These are phyloP conservation scores for Sinopyrophorus schimmeli DNA, from an alignment of 2,888 invertebrate species.

Conservation along the genomic window DNA sequence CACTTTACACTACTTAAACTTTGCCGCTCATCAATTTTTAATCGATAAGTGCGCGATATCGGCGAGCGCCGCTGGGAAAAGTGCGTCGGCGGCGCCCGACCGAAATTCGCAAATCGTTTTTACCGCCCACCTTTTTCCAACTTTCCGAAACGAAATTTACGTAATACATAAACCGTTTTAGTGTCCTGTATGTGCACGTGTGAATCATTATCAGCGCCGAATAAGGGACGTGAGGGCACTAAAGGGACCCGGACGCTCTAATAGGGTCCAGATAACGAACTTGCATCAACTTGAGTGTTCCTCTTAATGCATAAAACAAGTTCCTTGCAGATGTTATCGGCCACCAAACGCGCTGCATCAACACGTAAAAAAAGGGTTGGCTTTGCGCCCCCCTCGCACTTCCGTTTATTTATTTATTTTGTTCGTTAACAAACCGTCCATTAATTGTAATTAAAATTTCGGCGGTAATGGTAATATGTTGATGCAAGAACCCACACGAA, in stretches of 20 bases:
- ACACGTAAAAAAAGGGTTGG: background rate
- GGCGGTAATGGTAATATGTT: conserved; percentile 28
- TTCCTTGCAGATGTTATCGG: conserved; percentile 11
- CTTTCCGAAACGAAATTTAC: conserved; percentile 3
- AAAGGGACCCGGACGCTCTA: conserved; percentile 19
- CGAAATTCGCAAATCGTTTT: conserved; percentile 2
- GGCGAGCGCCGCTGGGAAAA: background rate
- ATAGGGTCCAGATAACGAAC: conserved; percentile 23
- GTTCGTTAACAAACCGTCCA: too few species aligned
- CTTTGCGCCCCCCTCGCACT: too few species aligned
- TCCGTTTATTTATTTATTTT: too few species aligned
- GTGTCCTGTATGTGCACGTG: conserved; percentile 18
- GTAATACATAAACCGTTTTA: conserved; percentile 16
- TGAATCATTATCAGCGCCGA: conserved; percentile 24
- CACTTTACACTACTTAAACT: conserved; percentile 16
- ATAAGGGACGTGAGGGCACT: conserved; percentile 28
- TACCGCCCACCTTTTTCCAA: background rate
- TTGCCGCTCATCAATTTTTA: too few species aligned
- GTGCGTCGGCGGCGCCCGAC: background rate
- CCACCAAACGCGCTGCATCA: conserved; percentile 3
- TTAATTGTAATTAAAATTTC: too few species aligned
- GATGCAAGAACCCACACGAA: conserved; percentile 26
- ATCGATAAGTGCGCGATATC: background rate
- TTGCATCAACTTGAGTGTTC: conserved; percentile 23
- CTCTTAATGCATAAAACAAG: conserved; percentile 23